A percentile compares a stretch with the other conserved stretches of the same genome.
phyloP scores from a whole-genome alignment of 2,113 vertebrate species.

The Oxyruncus cristatus region DNA sequence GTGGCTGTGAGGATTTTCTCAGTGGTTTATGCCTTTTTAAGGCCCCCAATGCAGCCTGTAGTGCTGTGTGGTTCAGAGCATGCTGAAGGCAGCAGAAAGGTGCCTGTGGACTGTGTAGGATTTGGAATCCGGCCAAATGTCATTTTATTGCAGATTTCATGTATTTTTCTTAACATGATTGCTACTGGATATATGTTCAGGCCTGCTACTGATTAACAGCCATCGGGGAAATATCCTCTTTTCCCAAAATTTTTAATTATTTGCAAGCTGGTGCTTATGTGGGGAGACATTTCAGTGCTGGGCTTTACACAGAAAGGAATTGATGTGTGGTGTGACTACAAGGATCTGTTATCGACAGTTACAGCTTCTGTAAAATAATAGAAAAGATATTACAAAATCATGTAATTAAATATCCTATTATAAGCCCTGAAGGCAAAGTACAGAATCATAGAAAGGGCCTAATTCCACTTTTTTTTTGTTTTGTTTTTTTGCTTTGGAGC shows the following conservation, averaged over 20 bases:
- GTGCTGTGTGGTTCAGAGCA: neutral
- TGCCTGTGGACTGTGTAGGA: neutral
- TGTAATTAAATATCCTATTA: neutral
- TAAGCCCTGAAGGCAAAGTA: neutral
- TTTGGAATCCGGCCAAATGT: neutral
- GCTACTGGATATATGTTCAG: neutral
- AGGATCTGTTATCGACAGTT: neutral
- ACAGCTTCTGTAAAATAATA: neutral
- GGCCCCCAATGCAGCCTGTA: fast-evolving
- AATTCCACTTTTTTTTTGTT: neutral
- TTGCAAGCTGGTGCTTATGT: neutral
- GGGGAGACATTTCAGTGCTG: neutral
- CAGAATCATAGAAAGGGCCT: neutral
- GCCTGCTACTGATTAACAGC: neutral
- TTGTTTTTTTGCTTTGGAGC: neutral
- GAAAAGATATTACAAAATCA: neutral
- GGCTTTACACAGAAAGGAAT: neutral
- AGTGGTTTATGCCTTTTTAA: neutral
- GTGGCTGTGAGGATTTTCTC: neutral
- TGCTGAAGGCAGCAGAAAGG: neutral
- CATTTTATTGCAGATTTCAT: neutral
- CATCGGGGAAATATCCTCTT: neutral
- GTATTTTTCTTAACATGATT: neutral
- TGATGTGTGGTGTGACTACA: neutral
- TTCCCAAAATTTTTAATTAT: neutral